Conservation (phyloP, 2,113 vertebrate species). For the Lethenteron camtschaticum region DNA sequence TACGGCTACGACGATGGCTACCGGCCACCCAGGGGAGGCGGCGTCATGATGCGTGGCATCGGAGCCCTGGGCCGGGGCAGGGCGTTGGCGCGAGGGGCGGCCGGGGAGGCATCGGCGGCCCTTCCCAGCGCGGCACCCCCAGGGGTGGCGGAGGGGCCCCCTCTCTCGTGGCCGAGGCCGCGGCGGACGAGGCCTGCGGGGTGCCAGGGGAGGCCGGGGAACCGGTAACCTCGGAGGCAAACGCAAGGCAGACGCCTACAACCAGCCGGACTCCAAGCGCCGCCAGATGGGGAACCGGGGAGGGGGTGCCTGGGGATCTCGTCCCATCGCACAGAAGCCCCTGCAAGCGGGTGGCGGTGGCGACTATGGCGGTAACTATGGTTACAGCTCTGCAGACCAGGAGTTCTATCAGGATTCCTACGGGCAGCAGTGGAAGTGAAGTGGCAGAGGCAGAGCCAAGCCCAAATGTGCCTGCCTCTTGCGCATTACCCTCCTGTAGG, state of each 20-base stretch:
- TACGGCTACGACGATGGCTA: constrained; percentile 96
- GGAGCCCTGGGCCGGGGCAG: background rate
- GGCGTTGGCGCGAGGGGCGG: constrained; percentile 23
- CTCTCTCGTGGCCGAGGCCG: constrained; percentile 60
- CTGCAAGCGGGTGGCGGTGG: constrained; percentile 51
- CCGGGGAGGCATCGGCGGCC: constrained; percentile 39
- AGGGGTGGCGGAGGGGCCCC: constrained; percentile 72
- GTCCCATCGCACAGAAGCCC: constrained; percentile 98
- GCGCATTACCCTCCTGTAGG: background rate
- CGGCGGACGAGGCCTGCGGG: constrained; percentile 99
- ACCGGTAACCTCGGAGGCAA: constrained; percentile 95
- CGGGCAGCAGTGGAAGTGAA: constrained; percentile 99
- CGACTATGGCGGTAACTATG: constrained; percentile 97
- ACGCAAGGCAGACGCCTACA: constrained; percentile 99
- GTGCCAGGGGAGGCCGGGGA: constrained; percentile 94
- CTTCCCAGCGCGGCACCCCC: constrained; percentile 54
- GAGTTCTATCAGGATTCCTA: constrained; percentile 99
- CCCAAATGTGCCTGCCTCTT: background rate
- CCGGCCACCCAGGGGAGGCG: constrained; percentile 58
- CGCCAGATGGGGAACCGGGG: constrained; percentile 99
- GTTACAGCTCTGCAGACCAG: constrained; percentile 86
- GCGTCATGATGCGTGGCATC: constrained; percentile 17
- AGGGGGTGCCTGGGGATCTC: constrained; percentile 99
- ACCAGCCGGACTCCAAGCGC: constrained; percentile 99
- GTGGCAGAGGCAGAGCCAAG: constrained; percentile 29